These are phyloP conservation scores for Heterodera carotae DNA, from an alignment of 1,140 invertebrate genomes.

Conservation along the genomic window DNA sequence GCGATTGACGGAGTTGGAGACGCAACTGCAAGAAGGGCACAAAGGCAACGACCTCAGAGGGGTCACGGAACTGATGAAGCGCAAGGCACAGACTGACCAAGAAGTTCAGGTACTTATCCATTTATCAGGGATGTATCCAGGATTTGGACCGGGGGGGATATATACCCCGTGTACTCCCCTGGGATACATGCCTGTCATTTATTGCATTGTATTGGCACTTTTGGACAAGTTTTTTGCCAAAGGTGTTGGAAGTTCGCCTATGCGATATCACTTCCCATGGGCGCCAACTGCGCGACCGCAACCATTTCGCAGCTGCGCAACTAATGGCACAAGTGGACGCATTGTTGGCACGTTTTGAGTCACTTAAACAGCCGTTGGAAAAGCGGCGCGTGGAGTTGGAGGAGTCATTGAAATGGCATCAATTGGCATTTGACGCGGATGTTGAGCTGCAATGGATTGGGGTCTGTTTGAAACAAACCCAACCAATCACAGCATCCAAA, in stretches of 20 bases:
- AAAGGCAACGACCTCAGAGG: conserved; percentile 80
- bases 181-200: too few species aligned
- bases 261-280: conserved; percentile 78
- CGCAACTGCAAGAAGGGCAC: conserved; percentile 77
- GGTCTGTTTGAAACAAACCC: conserved; percentile 6
- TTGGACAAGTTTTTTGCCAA: too few species aligned
- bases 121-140: too few species aligned
- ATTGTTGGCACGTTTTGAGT: conserved; percentile 71
- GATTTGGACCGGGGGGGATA: too few species aligned
- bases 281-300: conserved; percentile 84
- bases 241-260: conserved; percentile 77
- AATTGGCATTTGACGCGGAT: conserved; percentile 89
- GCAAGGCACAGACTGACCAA: conserved; percentile 80
- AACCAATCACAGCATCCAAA: background rate
- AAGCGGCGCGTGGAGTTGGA: conserved; percentile 78
- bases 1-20: conserved; percentile 74
- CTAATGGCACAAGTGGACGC: conserved; percentile 79
- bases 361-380: conserved; percentile 66
- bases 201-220: too few species aligned
- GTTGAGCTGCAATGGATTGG: conserved; percentile 90
- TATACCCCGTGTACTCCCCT: too few species aligned
- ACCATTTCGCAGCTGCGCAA: conserved; percentile 86
- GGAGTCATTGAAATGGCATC: conserved; percentile 83
- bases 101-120: conserved; percentile 20
- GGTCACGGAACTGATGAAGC: conserved; percentile 83